phyloP scores from a whole-genome alignment of 92 coral and sea anemone species.

The Desmophyllum pertusum region DNA sequence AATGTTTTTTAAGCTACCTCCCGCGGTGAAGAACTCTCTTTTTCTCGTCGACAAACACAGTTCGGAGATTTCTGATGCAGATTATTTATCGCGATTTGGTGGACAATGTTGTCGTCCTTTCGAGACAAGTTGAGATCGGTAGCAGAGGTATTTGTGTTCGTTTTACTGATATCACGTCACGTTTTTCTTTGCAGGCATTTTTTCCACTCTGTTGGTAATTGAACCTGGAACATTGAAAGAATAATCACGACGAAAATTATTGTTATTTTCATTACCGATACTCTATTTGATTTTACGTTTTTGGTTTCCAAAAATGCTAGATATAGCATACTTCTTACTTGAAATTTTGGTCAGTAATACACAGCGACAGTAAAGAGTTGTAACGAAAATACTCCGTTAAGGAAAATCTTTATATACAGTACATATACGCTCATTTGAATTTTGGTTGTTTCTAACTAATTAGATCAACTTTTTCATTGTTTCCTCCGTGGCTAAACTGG shows the following conservation, averaged over 20 bases:
- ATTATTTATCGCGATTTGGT: neutral
- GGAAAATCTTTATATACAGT: neutral
- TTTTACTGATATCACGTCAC: neutral
- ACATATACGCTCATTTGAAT: neutral
- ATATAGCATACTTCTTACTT: neutral
- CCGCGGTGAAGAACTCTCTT: neutral
- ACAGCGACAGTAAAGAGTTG: neutral
- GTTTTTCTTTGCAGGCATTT: neutral
- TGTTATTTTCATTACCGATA: neutral
- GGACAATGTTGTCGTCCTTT: slow-evolving; percentile 50
- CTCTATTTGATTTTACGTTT: neutral
- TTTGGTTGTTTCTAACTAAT: neutral
- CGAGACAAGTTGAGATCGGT: slow-evolving; percentile 43
- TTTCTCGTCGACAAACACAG: neutral
- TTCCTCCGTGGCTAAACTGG: too few relatives aligned
- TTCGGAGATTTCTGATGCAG: neutral
- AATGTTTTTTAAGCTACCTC: neutral
- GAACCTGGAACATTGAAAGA: neutral
- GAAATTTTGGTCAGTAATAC: neutral
- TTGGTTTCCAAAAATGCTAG: neutral
- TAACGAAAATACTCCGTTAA: neutral
- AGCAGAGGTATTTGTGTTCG: slow-evolving; percentile 47
- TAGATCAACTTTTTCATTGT: neutral
- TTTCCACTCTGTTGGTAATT: neutral
- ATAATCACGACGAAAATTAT: neutral